A percentile compares a stretch with the other conserved stretches of the same genome.
Evolutionary conservation across 1,140 invertebrate genomes (phyloP).

Genomic region (Drosophila azteca): DNA sequence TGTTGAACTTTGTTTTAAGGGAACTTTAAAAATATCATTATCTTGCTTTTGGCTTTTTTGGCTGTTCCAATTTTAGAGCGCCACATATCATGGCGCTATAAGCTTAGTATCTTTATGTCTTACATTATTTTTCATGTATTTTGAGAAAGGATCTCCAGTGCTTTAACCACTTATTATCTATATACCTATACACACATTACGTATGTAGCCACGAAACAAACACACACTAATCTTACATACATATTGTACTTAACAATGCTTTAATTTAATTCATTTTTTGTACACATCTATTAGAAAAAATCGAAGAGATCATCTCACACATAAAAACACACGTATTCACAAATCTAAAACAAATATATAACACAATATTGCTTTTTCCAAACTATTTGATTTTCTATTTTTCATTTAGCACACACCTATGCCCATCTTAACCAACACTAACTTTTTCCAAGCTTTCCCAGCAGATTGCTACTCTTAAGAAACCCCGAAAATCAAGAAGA

Average conservation of each 20-base stretch:
- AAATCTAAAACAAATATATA: slow-evolving; percentile 57
- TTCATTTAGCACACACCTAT: slow-evolving; percentile 34
- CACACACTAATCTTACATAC: slow-evolving; percentile 33
- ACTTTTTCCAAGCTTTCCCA: slow-evolving; percentile 53
- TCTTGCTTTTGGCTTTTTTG: slow-evolving; percentile 52
- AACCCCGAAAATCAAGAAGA: neutral
- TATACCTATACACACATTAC: slow-evolving; percentile 19
- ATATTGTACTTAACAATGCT: slow-evolving; percentile 62
- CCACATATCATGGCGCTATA: slow-evolving; percentile 18
- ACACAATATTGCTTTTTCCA: slow-evolving; percentile 40
- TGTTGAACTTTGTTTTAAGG: slow-evolving; percentile 67
- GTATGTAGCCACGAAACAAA: slow-evolving; percentile 54
- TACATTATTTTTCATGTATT: slow-evolving; percentile 67
- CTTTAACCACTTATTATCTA: slow-evolving; percentile 22
- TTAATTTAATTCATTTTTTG: slow-evolving; percentile 65
- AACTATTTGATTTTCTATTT: slow-evolving; percentile 21
- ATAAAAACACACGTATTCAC: slow-evolving; percentile 31
- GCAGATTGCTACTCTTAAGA: slow-evolving; percentile 47
- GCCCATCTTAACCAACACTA: slow-evolving; percentile 42
- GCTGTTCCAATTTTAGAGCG: slow-evolving; percentile 64
- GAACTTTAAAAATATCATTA: neutral
- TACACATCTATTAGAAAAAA: slow-evolving; percentile 34
- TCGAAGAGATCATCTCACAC: slow-evolving; percentile 18
- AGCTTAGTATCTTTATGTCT: slow-evolving; percentile 69
- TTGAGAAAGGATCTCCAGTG: slow-evolving; percentile 70